Percentiles rank a stretch among this genome's conserved stretches.
phyloP scores from a whole-genome alignment of 2,797 vertebrate species.

The Clarias platycephalus region DNA sequence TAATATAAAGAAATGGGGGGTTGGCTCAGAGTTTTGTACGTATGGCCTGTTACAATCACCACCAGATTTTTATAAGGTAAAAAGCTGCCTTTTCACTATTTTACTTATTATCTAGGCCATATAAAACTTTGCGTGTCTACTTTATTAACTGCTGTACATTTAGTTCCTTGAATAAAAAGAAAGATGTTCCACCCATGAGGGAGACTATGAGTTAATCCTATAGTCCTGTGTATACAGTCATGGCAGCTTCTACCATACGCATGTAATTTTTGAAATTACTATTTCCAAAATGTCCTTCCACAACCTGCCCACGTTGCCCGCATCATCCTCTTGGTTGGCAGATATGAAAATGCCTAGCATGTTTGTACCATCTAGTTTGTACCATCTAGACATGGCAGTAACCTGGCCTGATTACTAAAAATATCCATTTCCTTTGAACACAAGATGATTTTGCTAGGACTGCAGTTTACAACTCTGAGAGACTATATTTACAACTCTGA shows the following conservation, averaged over 20 bases:
- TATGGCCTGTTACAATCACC: neutral
- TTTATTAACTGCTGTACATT: neutral
- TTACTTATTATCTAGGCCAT: neutral
- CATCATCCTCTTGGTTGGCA: conserved; percentile 6
- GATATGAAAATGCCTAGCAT: neutral
- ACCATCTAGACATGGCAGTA: too few species aligned
- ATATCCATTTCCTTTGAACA: neutral
- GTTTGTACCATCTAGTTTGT: neutral
- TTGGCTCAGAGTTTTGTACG: too few species aligned
- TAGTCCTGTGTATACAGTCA: neutral
- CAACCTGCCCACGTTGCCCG: neutral
- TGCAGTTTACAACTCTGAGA: neutral
- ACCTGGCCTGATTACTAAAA: neutral
- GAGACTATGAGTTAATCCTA: neutral
- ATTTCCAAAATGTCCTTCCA: neutral
- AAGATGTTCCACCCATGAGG: neutral
- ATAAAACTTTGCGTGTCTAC: neutral
- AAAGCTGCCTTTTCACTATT: neutral
- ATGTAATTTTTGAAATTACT: neutral
- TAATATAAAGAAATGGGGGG: too few species aligned
- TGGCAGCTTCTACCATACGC: neutral
- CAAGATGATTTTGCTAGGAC: neutral
- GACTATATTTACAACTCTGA: neutral
- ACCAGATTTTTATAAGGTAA: neutral
- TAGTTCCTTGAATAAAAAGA: neutral